phyloP scores from a whole-genome alignment of 2,888 invertebrate species.

The Petrolisthes manimaculis region DNA sequence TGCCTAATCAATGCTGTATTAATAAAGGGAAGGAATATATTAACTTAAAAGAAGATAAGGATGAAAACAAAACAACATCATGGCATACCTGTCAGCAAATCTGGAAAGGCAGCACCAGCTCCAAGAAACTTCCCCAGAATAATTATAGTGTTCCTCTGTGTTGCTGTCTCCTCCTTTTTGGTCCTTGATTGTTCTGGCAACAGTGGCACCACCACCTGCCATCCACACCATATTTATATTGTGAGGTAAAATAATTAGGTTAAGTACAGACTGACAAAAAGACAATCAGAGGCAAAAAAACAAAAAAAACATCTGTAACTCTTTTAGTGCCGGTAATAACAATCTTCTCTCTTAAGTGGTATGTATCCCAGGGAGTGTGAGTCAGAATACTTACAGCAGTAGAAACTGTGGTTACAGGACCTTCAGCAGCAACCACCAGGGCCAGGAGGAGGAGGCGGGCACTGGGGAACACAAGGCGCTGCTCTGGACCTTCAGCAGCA shows the following conservation, averaged over 20 bases:
- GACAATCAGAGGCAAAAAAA: not conserved
- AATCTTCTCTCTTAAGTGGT: too few species aligned
- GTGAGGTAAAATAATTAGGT: too few species aligned
- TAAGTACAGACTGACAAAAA: not conserved
- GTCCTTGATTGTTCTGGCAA: conserved; percentile 24
- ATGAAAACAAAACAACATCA: not conserved
- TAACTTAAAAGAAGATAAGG: not conserved
- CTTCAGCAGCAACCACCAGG: conserved; percentile 25
- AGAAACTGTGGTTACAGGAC: conserved; percentile 24
- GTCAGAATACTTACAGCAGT: conserved; percentile 15
- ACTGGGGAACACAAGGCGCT: conserved; percentile 54
- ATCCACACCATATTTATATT: too few species aligned
- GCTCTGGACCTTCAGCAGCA: conserved; percentile 34
- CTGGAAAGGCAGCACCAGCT: conserved; percentile 21
- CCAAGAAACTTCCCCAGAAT: conserved; percentile 33
- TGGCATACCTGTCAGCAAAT: conserved; percentile 8
- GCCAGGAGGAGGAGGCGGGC: conserved; percentile 41
- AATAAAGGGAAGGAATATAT: too few species aligned
- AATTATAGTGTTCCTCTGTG: conserved; percentile 28
- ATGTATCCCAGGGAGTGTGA: not conserved
- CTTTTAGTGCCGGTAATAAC: too few species aligned
- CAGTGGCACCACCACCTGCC: conserved; percentile 33
- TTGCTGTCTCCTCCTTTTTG: conserved; percentile 40
- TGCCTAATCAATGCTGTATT: too few species aligned
- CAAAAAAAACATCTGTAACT: not conserved